These are phyloP conservation scores for Montipora efflorescens DNA, from an alignment of 64 coral and sea anemone species.

Conservation along the genomic window DNA sequence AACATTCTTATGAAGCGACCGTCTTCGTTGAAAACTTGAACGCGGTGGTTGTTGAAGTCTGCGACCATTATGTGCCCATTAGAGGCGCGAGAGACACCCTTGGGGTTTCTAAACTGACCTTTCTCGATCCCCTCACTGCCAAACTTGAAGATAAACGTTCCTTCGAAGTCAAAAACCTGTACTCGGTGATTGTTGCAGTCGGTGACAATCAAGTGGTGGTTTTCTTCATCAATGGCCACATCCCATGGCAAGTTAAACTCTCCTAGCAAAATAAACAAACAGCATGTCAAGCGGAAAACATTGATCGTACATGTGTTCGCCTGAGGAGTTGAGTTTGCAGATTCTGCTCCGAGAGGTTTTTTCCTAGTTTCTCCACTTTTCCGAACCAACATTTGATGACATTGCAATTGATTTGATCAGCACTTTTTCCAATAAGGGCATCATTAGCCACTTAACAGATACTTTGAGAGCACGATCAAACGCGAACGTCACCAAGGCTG, in stretches of 20 bases:
- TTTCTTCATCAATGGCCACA: slow-evolving; percentile 86
- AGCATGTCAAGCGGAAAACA: not conserved
- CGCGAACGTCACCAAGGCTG: no score
- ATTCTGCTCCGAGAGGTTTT: no score
- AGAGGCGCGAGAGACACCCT: slow-evolving; percentile 62
- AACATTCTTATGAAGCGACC: slow-evolving; percentile 95
- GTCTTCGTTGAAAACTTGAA: slow-evolving; percentile 97
- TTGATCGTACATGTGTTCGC: no score
- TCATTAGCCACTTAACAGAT: no score
- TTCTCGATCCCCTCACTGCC: slow-evolving; percentile 79
- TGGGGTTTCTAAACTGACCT: slow-evolving; percentile 91
- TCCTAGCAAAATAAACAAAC: not conserved
- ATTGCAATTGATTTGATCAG: no score
- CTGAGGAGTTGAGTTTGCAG: no score
- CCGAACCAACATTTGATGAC: no score
- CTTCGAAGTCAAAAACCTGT: slow-evolving; percentile 91
- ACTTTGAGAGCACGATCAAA: no score
- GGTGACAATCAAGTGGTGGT: slow-evolving; percentile 83
- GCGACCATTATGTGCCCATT: slow-evolving; percentile 95
- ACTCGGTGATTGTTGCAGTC: slow-evolving; percentile 94
- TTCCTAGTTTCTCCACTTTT: no score
- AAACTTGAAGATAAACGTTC: slow-evolving; percentile 95
- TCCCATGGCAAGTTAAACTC: slow-evolving; percentile 97
- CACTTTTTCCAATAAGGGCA: no score
- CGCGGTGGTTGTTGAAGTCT: slow-evolving; percentile 91